A percentile compares a stretch with the other conserved stretches of the same genome.
Evolutionary conservation across 2,797 vertebrate species (phyloP).

Genomic region (Danio kyathit): DNA sequence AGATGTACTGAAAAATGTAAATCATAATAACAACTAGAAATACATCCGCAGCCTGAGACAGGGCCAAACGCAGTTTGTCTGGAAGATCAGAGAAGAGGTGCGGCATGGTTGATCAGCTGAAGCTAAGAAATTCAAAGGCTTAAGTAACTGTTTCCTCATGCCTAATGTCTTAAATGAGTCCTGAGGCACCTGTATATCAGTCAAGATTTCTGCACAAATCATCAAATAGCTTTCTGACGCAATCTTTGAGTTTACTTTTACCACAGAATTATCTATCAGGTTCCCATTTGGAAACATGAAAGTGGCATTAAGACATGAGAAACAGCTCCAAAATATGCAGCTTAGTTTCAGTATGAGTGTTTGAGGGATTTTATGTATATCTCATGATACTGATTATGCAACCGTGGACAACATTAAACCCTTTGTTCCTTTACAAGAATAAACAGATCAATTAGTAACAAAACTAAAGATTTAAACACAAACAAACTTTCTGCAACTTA

Average conservation of each 20-base stretch:
- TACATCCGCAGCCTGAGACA: neutral
- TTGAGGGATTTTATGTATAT: neutral
- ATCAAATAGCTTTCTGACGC: neutral
- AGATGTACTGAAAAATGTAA: conserved; percentile 23
- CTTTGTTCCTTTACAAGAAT: neutral
- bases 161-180: neutral
- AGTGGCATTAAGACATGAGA: neutral
- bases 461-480: neutral
- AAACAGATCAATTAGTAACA: neutral
- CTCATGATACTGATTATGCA: neutral
- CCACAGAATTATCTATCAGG: neutral
- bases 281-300: neutral
- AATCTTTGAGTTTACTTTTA: neutral
- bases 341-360: conserved; percentile 2
- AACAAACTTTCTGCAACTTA: too few relatives aligned
- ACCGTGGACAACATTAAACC: neutral
- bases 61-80: neutral
- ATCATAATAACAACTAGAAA: conserved; percentile 4
- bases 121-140: neutral
- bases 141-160: neutral
- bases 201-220: too few relatives aligned
- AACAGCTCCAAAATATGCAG: neutral
- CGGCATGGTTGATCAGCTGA: conserved; percentile 1
- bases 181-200: neutral
- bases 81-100: neutral